These are phyloP conservation scores for Psittacula echo DNA, from an alignment of 2,797 vertebrate species.

Conservation along the genomic window DNA sequence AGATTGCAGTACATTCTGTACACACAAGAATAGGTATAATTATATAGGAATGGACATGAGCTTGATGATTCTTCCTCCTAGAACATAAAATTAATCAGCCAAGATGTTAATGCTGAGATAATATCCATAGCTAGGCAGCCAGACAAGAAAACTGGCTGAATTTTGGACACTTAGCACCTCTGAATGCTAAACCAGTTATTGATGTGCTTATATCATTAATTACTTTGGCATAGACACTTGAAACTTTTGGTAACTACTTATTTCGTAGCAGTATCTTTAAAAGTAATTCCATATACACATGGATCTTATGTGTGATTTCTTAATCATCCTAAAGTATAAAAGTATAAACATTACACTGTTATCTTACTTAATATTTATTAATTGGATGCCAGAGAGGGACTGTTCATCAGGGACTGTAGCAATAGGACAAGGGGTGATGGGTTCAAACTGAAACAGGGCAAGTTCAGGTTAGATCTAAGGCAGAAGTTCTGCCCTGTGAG, in stretches of 20 bases:
- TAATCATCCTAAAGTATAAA: background rate
- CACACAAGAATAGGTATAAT: background rate
- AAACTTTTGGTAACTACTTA: background rate
- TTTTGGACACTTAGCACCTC: background rate
- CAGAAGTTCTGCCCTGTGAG: too few relatives aligned
- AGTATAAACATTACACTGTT: background rate
- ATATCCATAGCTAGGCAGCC: background rate
- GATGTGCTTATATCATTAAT: background rate
- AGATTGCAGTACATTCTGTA: background rate
- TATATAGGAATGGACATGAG: background rate
- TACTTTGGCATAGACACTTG: background rate
- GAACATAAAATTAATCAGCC: background rate
- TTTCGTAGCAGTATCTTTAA: background rate
- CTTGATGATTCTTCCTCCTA: background rate
- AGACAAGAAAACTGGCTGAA: background rate
- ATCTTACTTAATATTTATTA: background rate
- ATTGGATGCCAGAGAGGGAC: background rate
- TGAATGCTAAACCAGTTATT: background rate
- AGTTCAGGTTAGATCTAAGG: too few relatives aligned
- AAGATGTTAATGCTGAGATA: background rate
- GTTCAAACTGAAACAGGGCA: background rate
- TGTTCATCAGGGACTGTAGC: background rate
- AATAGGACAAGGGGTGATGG: background rate
- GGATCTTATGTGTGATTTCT: background rate
- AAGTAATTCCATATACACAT: background rate